These are phyloP conservation scores for Agrypnus murinus DNA, from an alignment of 2,888 invertebrate genomes.

Conservation along the genomic window DNA sequence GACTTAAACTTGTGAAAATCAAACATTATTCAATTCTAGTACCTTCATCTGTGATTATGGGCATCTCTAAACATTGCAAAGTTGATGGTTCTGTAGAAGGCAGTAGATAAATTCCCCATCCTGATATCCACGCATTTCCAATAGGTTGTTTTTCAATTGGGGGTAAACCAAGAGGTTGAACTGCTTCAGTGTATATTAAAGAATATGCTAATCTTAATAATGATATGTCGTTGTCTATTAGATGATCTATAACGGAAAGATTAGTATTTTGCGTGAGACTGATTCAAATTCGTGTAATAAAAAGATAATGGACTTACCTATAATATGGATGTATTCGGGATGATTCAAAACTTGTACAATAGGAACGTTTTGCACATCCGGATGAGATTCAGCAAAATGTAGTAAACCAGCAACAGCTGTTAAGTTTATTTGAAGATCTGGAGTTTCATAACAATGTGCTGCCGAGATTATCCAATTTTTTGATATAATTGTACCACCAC, in stretches of 20 bases:
- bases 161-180: not conserved
- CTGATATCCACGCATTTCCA: not conserved
- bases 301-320: not conserved
- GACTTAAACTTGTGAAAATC: not conserved
- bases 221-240: not conserved
- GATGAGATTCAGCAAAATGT: not conserved
- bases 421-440: no score
- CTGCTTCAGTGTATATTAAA: not conserved
- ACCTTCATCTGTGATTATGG: not conserved
- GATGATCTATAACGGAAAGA: not conserved
- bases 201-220: not conserved
- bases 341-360: not conserved
- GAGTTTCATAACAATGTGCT: not conserved
- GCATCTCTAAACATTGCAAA: not conserved
- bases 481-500: not conserved
- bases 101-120: not conserved
- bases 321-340: not conserved
- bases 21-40: no score
- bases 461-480: not conserved
- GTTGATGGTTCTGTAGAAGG: not conserved
- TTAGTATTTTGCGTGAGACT: not conserved
- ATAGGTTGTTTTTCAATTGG: not conserved
- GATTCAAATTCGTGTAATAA: not conserved
- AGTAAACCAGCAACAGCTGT: not conserved
- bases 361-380: slow-evolving; percentile 1